Evolutionary conservation across 2,797 vertebrate genomes (phyloP).

Genomic region (Syndactyla subalaris): DNA sequence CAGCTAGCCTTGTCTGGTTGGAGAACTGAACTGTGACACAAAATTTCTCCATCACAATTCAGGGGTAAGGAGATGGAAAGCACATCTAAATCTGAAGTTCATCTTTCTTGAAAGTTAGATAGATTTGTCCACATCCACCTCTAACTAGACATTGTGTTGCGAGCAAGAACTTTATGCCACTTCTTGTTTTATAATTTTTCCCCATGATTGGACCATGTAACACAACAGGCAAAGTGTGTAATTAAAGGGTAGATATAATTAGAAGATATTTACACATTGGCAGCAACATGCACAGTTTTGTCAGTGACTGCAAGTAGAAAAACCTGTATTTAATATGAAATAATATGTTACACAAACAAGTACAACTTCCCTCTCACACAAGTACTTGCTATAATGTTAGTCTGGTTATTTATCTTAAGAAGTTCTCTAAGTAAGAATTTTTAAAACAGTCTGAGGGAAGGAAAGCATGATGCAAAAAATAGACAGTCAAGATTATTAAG

Average conservation of each 20-base stretch:
- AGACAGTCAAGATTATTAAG: background rate
- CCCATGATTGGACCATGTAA: background rate
- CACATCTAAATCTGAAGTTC: background rate
- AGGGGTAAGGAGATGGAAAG: background rate
- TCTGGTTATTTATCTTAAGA: background rate
- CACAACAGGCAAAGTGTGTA: background rate
- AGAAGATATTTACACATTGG: background rate
- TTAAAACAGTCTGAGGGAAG: background rate
- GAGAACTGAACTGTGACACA: background rate
- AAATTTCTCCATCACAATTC: background rate
- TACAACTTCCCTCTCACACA: background rate
- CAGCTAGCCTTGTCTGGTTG: background rate
- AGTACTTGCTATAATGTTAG: background rate
- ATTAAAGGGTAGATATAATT: background rate
- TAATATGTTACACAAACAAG: background rate
- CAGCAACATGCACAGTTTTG: background rate
- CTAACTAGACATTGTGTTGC: background rate
- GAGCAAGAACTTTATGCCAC: background rate
- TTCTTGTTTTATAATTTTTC: background rate
- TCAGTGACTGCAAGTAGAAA: background rate
- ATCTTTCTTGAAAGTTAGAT: background rate
- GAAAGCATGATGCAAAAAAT: background rate
- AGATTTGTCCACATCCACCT: background rate
- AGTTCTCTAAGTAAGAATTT: background rate
- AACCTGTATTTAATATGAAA: background rate